Evolutionary conservation across 2,113 vertebrate genomes (phyloP).

Genomic region (Progne subis): DNA sequence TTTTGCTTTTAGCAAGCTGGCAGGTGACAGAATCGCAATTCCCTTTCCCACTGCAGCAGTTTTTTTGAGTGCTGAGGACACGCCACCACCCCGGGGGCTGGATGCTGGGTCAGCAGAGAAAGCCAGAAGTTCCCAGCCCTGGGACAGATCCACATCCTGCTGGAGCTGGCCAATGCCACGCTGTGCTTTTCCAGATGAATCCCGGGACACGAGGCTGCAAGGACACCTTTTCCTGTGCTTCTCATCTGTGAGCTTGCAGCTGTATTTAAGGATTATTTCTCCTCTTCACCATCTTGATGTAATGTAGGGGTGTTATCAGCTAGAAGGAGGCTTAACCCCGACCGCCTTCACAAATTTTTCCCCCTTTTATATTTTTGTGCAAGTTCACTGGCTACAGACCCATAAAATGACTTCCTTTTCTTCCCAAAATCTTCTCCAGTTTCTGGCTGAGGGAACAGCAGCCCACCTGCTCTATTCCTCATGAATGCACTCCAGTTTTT

Average conservation of each 20-base stretch:
- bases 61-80: conserved; percentile 4
- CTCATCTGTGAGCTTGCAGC: background rate
- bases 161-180: background rate
- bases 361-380: no score
- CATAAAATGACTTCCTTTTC: background rate
- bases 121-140: background rate
- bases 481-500: background rate
- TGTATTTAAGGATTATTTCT: background rate
- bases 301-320: background rate
- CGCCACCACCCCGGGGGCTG: rapidly evolving
- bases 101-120: background rate
- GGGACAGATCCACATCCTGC: background rate
- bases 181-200: background rate
- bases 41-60: background rate
- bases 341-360: background rate
- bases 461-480: background rate
- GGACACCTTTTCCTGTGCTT: background rate
- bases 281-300: background rate
- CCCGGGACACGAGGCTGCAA: rapidly evolving
- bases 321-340: background rate
- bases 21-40: background rate
- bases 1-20: conserved; percentile 25
- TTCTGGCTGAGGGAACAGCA: background rate
- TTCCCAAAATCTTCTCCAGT: background rate
- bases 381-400: background rate